phyloP scores from a whole-genome alignment of 2,113 vertebrate genomes.

The Diadophis punctatus region DNA sequence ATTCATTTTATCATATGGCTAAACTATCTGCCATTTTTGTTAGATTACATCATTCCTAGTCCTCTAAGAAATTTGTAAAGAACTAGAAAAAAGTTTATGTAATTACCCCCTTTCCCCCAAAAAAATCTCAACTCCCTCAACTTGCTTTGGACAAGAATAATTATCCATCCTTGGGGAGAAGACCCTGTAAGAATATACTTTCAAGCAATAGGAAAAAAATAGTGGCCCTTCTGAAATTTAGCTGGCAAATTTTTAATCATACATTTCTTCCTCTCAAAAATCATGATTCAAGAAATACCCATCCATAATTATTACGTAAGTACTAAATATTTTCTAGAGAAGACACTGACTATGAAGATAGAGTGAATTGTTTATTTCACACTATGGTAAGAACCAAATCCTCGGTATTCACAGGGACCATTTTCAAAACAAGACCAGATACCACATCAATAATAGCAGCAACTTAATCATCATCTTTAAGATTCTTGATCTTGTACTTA shows the following conservation, averaged over 20 bases:
- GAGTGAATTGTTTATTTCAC: constrained; percentile 55
- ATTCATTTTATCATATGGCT: background rate
- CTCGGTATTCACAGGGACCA: background rate
- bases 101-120: background rate
- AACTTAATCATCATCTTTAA: constrained; percentile 70
- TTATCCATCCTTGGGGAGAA: background rate
- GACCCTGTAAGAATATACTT: background rate
- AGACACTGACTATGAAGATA: background rate
- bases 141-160: background rate
- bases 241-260: background rate
- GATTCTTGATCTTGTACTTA: constrained; percentile 81
- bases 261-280: background rate
- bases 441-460: background rate
- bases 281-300: background rate
- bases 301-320: background rate
- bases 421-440: constrained; percentile 20
- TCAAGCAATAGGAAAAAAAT: background rate
- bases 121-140: background rate
- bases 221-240: background rate
- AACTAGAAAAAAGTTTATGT: background rate
- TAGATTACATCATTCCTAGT: background rate
- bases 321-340: background rate
- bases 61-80: background rate
- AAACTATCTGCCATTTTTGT: background rate
- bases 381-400: background rate